Base-by-base conservation (phyloP, 2,113 vertebrate genomes). In the Ctenomys sociabilis region DNA sequence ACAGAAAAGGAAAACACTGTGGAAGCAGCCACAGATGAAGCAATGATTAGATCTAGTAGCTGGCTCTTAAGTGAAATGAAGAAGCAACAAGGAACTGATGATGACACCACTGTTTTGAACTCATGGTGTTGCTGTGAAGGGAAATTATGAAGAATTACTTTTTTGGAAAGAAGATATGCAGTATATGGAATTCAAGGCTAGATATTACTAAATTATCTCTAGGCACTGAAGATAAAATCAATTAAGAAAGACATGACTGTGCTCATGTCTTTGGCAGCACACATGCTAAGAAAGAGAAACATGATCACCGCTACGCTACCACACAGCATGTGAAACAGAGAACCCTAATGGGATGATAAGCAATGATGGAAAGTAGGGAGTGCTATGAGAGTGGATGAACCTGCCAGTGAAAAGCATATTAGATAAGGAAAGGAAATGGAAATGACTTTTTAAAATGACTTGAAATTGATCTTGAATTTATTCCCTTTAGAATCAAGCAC, bases 381-480 rank as follows among this genome's bases (percentile, higher is more conserved):
- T 43, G 5, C 30, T 28, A 49, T 1, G 10, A 37, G 45, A 85
- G 49, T 87, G 4, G 43, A 88, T 45, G 45, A 72, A 24, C 54
- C 85, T 85, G 24, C 70, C 64, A 85, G 28, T 9, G 12, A 85
- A 54, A 83, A 92, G n/a, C 45, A 14, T 32, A 24, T 52, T 37
- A 61, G 37, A 26, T 45, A 61, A 83, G 75, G 37, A n/a, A n/a
- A 64, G 59, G 32, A 35, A 52, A 45, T 12, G 78, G 35, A 61
- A 61, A 86, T 35, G 40, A 70, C 63, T 54, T 54, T 12, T 54
- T 54, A 12, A 61, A 61, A 85, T 59, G 93, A 90, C 43, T 0
- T 92, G 84, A 93, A 90, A 82, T 0, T 73, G 73, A 95, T 43
- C 84, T 89, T 66, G 75, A 95, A 93, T 70, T 24, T 95, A 5